Conservation (phyloP, 2,797 vertebrate species). For the Coilia nasus region DNA sequence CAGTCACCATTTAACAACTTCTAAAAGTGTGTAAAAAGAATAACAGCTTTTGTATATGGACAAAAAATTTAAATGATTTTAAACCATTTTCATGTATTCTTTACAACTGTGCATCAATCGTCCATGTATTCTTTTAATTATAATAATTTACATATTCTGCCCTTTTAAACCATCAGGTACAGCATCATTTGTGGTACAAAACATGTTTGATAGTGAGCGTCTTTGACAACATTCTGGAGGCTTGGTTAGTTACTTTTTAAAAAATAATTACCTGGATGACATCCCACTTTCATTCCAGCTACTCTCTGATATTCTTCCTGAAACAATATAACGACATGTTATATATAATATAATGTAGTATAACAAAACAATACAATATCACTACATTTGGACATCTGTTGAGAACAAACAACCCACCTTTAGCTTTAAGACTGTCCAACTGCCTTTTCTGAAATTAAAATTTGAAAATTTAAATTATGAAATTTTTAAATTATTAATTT, state of each 20-base stretch:
- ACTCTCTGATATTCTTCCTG: conserved; percentile 45
- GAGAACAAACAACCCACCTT: conserved; percentile 35
- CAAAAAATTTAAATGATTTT: no score
- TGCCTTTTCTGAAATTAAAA: conserved; percentile 45
- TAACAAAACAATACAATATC: neutral
- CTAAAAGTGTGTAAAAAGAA: neutral
- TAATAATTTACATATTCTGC: no score
- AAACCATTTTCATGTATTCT: neutral
- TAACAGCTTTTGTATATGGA: neutral
- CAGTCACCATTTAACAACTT: neutral
- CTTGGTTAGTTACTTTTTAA: neutral
- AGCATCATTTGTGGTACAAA: no score
- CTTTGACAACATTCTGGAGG: neutral
- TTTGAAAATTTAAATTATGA: neutral
- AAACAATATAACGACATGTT: neutral
- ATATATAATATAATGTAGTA: neutral
- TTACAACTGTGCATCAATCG: no score
- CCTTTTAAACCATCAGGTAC: no score
- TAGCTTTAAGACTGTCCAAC: neutral
- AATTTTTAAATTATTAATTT: neutral
- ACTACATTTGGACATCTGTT: neutral
- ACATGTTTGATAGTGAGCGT: no score
- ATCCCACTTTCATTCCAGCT: conserved; percentile 31
- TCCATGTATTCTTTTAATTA: no score
- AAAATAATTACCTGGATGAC: conserved; percentile 50